Evolutionary conservation across 2,113 vertebrate genomes (phyloP).

Genomic region (Anthoscopus minutus): DNA sequence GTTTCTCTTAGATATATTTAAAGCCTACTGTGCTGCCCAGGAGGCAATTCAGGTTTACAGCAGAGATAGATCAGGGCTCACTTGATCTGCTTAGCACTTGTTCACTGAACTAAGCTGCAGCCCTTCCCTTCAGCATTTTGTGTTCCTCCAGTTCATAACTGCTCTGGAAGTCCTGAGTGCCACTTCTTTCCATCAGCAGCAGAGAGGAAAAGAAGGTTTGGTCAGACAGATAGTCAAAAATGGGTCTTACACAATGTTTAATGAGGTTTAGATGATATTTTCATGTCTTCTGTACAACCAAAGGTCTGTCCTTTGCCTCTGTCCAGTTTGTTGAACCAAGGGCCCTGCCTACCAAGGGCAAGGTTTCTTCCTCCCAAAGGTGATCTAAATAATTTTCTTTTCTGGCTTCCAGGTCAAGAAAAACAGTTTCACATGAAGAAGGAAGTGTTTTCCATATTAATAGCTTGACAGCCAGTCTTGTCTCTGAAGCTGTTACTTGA

Average conservation of each 20-base stretch:
- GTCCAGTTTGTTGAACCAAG: neutral
- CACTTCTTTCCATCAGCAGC: neutral
- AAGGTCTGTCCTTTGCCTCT: neutral
- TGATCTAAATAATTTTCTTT: neutral
- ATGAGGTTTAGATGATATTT: neutral
- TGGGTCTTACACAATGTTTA: neutral
- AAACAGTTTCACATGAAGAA: neutral
- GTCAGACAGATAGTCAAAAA: neutral
- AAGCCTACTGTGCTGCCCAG: neutral
- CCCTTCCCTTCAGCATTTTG: neutral
- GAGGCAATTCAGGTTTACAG: neutral
- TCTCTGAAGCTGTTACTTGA: neutral
- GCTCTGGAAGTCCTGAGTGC: neutral
- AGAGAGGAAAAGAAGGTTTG: neutral
- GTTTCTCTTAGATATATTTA: neutral
- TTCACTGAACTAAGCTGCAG: neutral
- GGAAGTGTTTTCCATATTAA: neutral
- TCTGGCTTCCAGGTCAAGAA: neutral
- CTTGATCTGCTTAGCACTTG: neutral
- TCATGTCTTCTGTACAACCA: neutral
- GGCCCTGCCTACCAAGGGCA: neutral
- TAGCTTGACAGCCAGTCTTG: neutral
- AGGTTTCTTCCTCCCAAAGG: neutral
- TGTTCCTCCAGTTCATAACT: neutral
- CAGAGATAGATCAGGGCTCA: neutral